Base-by-base conservation (phyloP, 1,140 invertebrate species). In the Ectropis grisescens region DNA sequence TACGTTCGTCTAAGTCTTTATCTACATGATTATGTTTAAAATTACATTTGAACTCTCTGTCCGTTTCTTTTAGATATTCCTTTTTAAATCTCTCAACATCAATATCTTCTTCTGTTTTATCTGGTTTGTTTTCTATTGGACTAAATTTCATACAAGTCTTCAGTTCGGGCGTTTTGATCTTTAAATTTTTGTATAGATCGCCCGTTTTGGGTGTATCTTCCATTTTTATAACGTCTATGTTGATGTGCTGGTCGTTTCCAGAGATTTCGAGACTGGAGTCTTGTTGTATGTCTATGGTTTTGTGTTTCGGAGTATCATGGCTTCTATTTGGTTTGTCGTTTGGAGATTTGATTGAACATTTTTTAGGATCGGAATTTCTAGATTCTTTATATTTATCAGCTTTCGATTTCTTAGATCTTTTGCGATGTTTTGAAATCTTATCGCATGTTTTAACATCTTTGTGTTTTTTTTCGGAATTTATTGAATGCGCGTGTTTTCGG, bases 41-140 rank as follows among this genome's bases (percentile, higher is more conserved):
- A 8, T 13, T 32, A 29, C 38, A 43, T 36, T 50, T 41, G 23
- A 38, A 49, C 24, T 47, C 42, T 30, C 38, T 51, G 4, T 42
- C 46, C 0, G 71, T 56, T 33, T 76, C 71, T 5, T 55, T 62
- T 3, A 76, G 30, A 34, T 76, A 76, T 9, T 56, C 48, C 38
- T 50, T 61, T 31, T 76, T 72, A 13, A 76, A 76, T 3, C 47
- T 60, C 14, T 76, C 66, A 0, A 70, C n/a, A 29, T 72, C 68
- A 0, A 72, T 58, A 31, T 58, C 50, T 0, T 59, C n/a, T n/a
- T n/a, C n/a, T n/a, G n/a, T n/a, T n/a, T n/a, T n/a, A n/a, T n/a
- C n/a, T n/a, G n/a, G n/a, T n/a, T n/a, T n/a, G 3, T 19, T 19
- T 4, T 19, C 16, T 19, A 27, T 31, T 0, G 64, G 48, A 27